Base-by-base conservation (phyloP, 1,140 invertebrate species). In the Wasmannia auropunctata region DNA sequence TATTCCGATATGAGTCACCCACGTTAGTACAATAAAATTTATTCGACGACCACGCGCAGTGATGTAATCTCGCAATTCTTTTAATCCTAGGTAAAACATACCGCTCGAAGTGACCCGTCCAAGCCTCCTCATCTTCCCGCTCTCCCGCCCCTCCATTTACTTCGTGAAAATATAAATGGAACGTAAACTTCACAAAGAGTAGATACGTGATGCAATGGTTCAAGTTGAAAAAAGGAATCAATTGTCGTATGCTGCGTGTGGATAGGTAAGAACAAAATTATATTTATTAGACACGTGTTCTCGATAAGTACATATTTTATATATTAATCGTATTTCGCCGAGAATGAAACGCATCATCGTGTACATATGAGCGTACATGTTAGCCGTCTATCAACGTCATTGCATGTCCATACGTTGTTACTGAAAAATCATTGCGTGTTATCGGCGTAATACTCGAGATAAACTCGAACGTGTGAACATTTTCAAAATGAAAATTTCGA, bases 11-110 rank as follows among this genome's bases (percentile, higher is more conserved):
- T 54, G 46, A 80, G 16, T 80, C 62, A 67, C 6, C 34, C 7
- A 51, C 11, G 8, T 67, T 67, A 69, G 62, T 69, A 31, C 6
- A 80, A 80, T 80, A 80, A 80, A 80, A 54, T 54, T 69, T 67
- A 69, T 69, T 69, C 16, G 3, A 80, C 16, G 19, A 65, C 22
- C 2, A 54, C 51, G 7, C 22, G 2, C 19, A 19, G 14, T 65
- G 2, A 65, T 65, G 4, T 22, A 34, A 77, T 77, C n/a, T n/a
- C 16, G 19, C 40, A 28, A 60, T 76, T 22, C 19, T 37, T 40
- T 69, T 16, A 46, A 46, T 49, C 22, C 2, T 46, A 3, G 7
- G 5, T 40, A 58, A 37, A 56, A 54, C 6, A 54, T 74, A 54
- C 3, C 14, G 43, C 25, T 28, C 10, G 19, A 31, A 51, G 22